Evolutionary conservation across 2,113 vertebrate genomes (phyloP).

Genomic region (Rhadina sibilatrix): DNA sequence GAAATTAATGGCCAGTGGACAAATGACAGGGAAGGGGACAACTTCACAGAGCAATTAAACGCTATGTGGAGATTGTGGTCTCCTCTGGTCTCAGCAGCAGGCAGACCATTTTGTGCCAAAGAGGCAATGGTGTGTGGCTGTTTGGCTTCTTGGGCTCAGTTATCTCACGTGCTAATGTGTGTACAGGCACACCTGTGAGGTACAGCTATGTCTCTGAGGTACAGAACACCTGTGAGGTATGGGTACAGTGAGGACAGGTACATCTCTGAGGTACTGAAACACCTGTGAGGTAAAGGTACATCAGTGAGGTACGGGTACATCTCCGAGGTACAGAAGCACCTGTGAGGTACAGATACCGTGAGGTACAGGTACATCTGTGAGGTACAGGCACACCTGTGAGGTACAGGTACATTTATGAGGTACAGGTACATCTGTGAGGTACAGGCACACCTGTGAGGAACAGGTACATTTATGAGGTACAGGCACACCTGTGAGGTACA

Average conservation of each 20-base stretch:
- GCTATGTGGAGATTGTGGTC: background rate
- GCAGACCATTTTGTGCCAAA: background rate
- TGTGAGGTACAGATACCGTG: background rate
- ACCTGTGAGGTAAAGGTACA: background rate
- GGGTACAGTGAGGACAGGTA: too few relatives aligned
- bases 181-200: too few relatives aligned
- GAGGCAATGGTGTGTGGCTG: background rate
- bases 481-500: too few relatives aligned
- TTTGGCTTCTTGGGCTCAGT: background rate
- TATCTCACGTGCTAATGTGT: rapidly evolving
- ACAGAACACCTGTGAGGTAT: too few relatives aligned
- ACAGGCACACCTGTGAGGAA: rapidly evolving
- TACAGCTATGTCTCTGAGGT: too few relatives aligned
- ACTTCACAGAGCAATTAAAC: background rate
- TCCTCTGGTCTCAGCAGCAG: background rate
- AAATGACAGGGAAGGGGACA: background rate
- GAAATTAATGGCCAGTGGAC: background rate
- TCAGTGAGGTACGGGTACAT: too few relatives aligned
- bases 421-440: background rate
- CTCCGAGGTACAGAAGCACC: background rate
- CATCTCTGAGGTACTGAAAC: background rate
- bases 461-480: too few relatives aligned
- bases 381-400: too few relatives aligned
- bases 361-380: too few relatives aligned
- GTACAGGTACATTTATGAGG: too few relatives aligned